phyloP scores from a whole-genome alignment of 2,113 vertebrate species.

The Cricetomys ansorgei region DNA sequence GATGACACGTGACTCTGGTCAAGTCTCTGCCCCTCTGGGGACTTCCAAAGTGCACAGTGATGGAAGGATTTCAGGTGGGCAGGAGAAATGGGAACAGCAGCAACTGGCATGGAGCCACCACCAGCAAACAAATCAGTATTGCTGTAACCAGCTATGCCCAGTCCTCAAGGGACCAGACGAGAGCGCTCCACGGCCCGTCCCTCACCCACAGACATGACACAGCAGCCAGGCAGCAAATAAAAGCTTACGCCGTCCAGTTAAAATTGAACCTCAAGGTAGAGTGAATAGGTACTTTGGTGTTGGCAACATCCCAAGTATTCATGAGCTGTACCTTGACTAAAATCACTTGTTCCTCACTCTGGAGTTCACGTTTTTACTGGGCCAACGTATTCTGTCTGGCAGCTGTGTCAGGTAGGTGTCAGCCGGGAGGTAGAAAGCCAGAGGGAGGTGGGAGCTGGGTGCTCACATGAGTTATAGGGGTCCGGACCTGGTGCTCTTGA shows the following conservation, averaged over 20 bases:
- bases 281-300: background rate
- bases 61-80: background rate
- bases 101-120: rapidly evolving
- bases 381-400: background rate
- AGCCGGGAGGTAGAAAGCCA: rapidly evolving
- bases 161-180: too few relatives aligned
- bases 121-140: background rate
- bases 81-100: background rate
- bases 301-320: background rate
- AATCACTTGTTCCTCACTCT: background rate
- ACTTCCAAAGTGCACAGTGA: background rate
- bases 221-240: background rate
- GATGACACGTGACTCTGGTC: rapidly evolving
- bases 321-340: rapidly evolving
- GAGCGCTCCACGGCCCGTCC: background rate
- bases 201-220: rapidly evolving
- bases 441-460: background rate
- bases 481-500: background rate
- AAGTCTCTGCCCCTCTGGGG: too few relatives aligned
- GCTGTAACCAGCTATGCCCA: background rate
- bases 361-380: background rate
- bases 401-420: background rate
- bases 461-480: too few relatives aligned
- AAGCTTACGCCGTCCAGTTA: background rate
- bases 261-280: background rate